A percentile compares a stretch with the other conserved stretches of the same genome.
Conservation (phyloP, 2,888 invertebrate genomes). For the Prenolepis imparis region DNA sequence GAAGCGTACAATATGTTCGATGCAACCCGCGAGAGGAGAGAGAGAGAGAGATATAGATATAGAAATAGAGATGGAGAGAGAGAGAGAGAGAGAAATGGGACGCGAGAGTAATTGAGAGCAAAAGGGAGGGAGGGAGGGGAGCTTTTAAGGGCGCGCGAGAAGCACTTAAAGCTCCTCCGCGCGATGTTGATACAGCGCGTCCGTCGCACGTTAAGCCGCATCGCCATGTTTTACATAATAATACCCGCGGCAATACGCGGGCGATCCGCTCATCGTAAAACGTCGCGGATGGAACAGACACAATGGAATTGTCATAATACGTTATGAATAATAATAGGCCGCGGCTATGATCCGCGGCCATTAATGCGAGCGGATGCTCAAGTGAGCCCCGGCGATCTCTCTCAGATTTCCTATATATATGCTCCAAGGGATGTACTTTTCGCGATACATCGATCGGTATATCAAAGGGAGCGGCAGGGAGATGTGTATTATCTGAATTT, state of each 20-base stretch:
- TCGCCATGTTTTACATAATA: conserved; percentile 55
- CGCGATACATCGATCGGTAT: neutral
- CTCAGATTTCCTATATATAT: too few species aligned
- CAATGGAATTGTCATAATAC: conserved; percentile 55
- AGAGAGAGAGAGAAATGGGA: neutral
- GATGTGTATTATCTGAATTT: too few species aligned
- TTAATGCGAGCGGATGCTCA: conserved; percentile 27
- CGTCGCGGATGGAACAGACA: conserved; percentile 30
- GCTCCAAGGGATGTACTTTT: too few species aligned
- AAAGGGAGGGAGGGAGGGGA: neutral
- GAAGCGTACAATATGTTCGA: conserved; percentile 40
- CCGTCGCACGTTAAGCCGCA: conserved; percentile 46
- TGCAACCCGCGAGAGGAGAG: neutral
- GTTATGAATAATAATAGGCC: conserved; percentile 55
- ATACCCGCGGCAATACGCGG: conserved; percentile 44
- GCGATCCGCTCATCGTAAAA: conserved; percentile 52
- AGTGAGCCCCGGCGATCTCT: neutral
- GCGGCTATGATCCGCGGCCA: conserved; percentile 28
- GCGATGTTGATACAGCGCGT: conserved; percentile 54
- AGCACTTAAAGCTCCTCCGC: conserved; percentile 52
- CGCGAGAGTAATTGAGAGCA: neutral
- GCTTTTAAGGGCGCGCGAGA: conserved; percentile 49
- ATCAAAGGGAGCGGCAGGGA: too few species aligned
- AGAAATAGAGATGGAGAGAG: conserved; percentile 1
- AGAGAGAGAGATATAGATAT: neutral